Base-by-base conservation (phyloP, 1,140 invertebrate genomes). In the Papilio polytes region DNA sequence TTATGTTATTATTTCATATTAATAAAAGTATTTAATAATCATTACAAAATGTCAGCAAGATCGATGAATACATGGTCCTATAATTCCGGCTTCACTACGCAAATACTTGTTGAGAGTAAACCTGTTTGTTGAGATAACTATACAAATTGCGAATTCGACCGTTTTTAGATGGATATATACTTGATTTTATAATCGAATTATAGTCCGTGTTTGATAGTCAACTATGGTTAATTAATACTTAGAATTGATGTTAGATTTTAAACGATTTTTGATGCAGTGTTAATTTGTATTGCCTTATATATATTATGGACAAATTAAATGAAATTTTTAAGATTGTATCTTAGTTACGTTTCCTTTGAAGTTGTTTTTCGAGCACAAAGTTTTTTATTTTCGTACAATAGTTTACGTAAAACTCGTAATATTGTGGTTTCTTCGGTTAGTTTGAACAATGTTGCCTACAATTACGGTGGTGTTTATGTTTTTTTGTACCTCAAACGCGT, bases 81-180 rank as follows among this genome's bases (percentile, higher is more conserved):
- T 70, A 15, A 31, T 70, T 70, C 63, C 63, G 63, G 63, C 1
- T 70, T 6, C 12, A 15, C 26, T 70, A 15, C 36, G 63, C 26
- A 31, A 31, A 70, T 70, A 70, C 9, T 18, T 31, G 3, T 36
- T 2, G 26, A 70, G 26, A 3, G 7, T 36, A 70, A 70, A 36
- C 63, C 13, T 12, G 63, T 70, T 70, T 31, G 22, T 70, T 70
- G 15, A 70, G 63, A 70, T 70, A 31, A 36, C 59, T 63, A 26
- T 15, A 70, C 59, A n/a, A 70, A 31, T 31, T 70, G 63, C 63
- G 63, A 70, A 70, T 70, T 31, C 31, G 26, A 70, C 13, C 9
- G 10, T 56, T 56, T 26, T 36, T 70, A 3, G 22, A 15, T 31
- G 4, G 26, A 70, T 7, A 18, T 15, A 36, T 0, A 20, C 13